Conservation (phyloP, 2,113 vertebrate species). For the Passer montanus region DNA sequence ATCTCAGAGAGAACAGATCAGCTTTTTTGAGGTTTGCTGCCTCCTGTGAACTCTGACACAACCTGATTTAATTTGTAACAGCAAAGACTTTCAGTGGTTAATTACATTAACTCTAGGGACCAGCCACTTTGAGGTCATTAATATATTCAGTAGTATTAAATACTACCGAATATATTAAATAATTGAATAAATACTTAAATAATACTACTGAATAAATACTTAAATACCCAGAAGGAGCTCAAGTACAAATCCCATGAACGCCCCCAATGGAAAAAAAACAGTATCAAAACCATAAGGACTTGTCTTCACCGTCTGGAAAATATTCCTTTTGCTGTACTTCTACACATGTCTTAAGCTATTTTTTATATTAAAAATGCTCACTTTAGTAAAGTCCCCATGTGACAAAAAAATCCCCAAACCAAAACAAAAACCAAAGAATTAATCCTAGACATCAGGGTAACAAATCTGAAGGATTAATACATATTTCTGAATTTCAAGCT, state of each 20-base stretch:
- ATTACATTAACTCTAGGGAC: background rate
- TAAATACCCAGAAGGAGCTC: background rate
- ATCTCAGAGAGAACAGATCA: background rate
- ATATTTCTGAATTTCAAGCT: background rate
- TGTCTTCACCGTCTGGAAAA: background rate
- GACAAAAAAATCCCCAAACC: background rate
- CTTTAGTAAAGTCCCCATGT: background rate
- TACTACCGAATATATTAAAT: too few species aligned
- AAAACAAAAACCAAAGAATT: background rate
- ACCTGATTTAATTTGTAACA: background rate
- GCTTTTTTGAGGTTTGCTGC: background rate
- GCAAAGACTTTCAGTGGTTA: background rate
- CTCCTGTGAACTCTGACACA: background rate
- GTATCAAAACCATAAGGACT: fast-evolving
- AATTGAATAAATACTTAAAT: too few species aligned
- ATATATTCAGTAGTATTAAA: background rate
- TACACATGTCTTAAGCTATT: background rate
- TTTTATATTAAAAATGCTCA: background rate
- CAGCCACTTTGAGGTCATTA: background rate
- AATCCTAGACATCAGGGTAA: background rate
- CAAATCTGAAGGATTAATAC: background rate
- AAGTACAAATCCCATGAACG: background rate
- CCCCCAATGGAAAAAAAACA: background rate
- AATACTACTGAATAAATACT: background rate
- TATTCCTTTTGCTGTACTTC: background rate